These are phyloP conservation scores for Otus sunia DNA, from an alignment of 2,113 vertebrate species.

Conservation along the genomic window DNA sequence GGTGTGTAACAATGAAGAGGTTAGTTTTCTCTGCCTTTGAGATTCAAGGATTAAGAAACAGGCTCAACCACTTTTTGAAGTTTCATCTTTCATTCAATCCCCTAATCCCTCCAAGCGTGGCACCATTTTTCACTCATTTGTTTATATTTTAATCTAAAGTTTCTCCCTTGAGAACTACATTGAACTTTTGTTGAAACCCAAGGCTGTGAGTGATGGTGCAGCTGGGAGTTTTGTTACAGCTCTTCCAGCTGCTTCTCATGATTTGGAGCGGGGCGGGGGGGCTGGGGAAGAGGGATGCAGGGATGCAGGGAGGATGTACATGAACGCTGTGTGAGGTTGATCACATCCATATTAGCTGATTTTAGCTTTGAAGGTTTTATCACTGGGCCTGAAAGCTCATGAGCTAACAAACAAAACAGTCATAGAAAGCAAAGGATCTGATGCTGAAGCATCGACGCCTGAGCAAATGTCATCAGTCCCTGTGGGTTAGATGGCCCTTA, in stretches of 20 bases:
- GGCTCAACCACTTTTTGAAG: conserved; percentile 13
- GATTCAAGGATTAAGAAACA: conserved; percentile 57
- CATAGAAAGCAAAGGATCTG: neutral
- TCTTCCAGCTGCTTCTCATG: conserved; percentile 9
- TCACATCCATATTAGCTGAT: neutral
- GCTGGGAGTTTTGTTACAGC: neutral
- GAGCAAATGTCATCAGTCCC: neutral
- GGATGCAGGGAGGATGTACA: too few species aligned
- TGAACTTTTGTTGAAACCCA: conserved; percentile 38
- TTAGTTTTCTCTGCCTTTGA: conserved; percentile 40
- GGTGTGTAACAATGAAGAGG: conserved; percentile 21
- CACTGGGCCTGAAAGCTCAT: neutral
- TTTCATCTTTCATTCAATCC: conserved; percentile 65
- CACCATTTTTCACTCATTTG: conserved; percentile 44
- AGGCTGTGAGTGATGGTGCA: conserved; percentile 22
- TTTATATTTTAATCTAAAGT: conserved; percentile 47
- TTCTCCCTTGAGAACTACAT: conserved; percentile 46
- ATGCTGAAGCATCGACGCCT: neutral
- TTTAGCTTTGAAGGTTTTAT: neutral
- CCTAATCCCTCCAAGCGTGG: conserved; percentile 61
- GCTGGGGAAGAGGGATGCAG: too few species aligned
- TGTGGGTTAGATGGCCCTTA: neutral
- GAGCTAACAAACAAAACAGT: neutral
- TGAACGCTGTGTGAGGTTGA: neutral
- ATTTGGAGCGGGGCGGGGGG: neutral